Conservation (phyloP, 2,797 vertebrate genomes). For the Anguilla anguilla region DNA sequence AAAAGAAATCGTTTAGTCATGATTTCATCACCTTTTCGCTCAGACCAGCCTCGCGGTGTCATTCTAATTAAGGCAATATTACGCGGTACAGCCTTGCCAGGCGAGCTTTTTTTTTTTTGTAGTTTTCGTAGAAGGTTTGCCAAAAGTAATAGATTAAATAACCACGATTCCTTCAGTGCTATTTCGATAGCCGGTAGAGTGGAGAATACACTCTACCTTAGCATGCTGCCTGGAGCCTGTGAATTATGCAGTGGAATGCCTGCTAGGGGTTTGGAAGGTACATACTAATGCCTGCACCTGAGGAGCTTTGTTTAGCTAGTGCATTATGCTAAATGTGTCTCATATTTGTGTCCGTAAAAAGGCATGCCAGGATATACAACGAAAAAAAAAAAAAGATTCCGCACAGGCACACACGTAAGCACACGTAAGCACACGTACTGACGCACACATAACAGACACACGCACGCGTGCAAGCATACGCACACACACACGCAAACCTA, state of each 20-base stretch:
- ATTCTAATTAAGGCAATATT: slow-evolving; percentile 60
- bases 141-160: slow-evolving; percentile 63
- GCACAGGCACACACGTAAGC: slow-evolving; percentile 44
- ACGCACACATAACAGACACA: slow-evolving; percentile 2
- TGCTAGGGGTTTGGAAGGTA: slow-evolving; percentile 72
- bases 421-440: not conserved
- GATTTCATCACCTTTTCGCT: slow-evolving; percentile 48
- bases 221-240: slow-evolving; percentile 79
- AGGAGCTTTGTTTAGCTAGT: slow-evolving; percentile 66
- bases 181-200: slow-evolving; percentile 74
- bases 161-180: slow-evolving; percentile 66
- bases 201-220: slow-evolving; percentile 77
- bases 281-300: slow-evolving; percentile 79
- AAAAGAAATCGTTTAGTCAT: slow-evolving; percentile 79
- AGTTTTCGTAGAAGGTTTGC: slow-evolving; percentile 56
- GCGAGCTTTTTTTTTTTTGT: slow-evolving; percentile 66
- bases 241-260: slow-evolving; percentile 74
- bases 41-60: slow-evolving; percentile 65
- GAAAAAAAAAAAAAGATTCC: slow-evolving; percentile 57
- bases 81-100: slow-evolving; percentile 61
- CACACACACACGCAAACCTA: slow-evolving; percentile 44
- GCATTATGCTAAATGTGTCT: slow-evolving; percentile 67
- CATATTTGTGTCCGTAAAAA: not conserved
- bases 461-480: slow-evolving; percentile 35
- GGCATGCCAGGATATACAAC: slow-evolving; percentile 33